A percentile compares a stretch with the other conserved stretches of the same genome.
These are phyloP conservation scores for Holocentrus rufus DNA, from an alignment of 2,797 vertebrate species.

Conservation along the genomic window DNA sequence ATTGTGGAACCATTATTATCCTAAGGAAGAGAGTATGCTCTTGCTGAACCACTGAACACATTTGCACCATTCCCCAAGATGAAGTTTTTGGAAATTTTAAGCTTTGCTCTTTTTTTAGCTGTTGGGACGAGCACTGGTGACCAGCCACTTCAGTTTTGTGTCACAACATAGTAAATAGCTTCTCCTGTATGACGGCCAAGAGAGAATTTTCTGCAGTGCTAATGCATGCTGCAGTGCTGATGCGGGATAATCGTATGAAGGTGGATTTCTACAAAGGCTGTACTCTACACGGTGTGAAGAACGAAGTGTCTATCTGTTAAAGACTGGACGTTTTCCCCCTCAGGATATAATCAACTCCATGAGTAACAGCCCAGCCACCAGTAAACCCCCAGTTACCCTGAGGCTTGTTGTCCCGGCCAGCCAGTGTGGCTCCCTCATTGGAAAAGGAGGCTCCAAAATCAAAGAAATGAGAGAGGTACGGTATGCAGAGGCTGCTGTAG, in stretches of 20 bases:
- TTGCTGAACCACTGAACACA: no score
- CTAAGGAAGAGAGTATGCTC: no score
- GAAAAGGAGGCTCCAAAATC: constrained; percentile 97
- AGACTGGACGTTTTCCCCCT: constrained; percentile 7
- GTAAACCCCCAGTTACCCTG: constrained; percentile 94
- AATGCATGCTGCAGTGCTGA: background rate
- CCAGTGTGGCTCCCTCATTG: constrained; percentile 94
- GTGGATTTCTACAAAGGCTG: constrained; percentile 8
- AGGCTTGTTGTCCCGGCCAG: constrained; percentile 93
- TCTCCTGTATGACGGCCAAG: no score
- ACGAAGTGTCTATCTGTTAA: background rate
- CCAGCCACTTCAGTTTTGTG: no score
- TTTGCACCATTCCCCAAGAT: no score
- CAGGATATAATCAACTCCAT: constrained; percentile 98
- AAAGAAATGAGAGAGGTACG: constrained; percentile 96
- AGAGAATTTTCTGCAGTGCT: background rate
- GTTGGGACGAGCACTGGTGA: no score
- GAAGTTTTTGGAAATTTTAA: no score
- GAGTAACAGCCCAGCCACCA: constrained; percentile 97
- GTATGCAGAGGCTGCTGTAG: background rate
- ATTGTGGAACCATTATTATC: no score
- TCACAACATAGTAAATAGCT: no score
- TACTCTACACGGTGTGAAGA: background rate
- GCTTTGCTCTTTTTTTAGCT: no score
- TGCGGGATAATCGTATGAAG: background rate